Base-by-base conservation (phyloP, 2,113 vertebrate genomes). In the Dryoscopus gambensis region DNA sequence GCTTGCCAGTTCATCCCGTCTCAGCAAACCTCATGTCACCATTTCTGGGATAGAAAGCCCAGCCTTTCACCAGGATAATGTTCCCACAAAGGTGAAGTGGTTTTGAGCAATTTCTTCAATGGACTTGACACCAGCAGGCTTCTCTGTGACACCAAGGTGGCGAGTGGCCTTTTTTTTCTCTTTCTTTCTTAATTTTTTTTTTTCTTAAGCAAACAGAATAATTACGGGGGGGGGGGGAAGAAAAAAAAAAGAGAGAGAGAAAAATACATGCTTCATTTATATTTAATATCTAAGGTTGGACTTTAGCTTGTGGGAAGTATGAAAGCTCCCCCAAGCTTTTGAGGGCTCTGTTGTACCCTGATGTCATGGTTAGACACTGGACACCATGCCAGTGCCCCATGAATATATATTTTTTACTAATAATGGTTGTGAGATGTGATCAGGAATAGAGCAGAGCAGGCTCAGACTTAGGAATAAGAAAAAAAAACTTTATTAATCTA, bases 151-250 rank as follows among this genome's bases (percentile, higher is more conserved):
- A 50, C 4, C 4, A 70, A 28, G 15, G 31, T 67, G 24, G 2
- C 0, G 0, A 60, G 20, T 46, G 31, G 17, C 8, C 19, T 9
- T 42, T 37, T 52, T 60, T 44, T 16, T 4, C 5, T 15, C n/a
- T 76, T 27, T 64, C 44, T 23, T 12, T 60, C 59, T 64, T 74
- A 10, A 4, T 40, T 40, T 40, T 81, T 46, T 84, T 67, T 79
- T 67, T 62, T 15, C 35, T 42, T 76, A 83, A 83, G 17, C 16
- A 86, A 85, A 84, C 30, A 35, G 49, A 64, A 55, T 52, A 59
- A 93, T 69, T 63, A 24, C 13, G 30, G n/a, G 3, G 2, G 1
- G n/a, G n/a, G n/a, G n/a, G n/a, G n/a, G n/a, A n/a, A 5, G 23
- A 11, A 11, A 4, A 27, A n/a, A 39, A 25, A 6, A 9, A 49